Conservation (phyloP, 2,797 vertebrate species). For the Euphonia xanthogaster region DNA sequence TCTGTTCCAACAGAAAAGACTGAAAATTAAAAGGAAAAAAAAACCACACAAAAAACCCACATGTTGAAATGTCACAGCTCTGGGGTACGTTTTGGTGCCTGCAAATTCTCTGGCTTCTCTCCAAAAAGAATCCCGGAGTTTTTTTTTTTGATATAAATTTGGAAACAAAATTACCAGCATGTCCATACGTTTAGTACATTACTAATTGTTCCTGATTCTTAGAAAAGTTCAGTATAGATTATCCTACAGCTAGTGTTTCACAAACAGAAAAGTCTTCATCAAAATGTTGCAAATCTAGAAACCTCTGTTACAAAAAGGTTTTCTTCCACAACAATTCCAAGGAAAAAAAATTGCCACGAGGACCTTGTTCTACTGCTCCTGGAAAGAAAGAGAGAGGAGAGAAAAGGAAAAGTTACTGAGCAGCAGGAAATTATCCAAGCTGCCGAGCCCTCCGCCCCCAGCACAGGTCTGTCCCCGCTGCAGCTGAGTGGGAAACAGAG, state of each 20-base stretch:
- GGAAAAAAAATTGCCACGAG: constrained; percentile 64
- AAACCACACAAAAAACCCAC: constrained; percentile 74
- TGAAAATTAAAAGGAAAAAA: constrained; percentile 39
- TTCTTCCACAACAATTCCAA: constrained; percentile 85
- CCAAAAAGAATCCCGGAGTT: constrained; percentile 71
- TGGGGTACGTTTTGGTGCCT: constrained; percentile 81
- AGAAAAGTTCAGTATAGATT: constrained; percentile 94
- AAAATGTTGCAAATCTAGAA: constrained; percentile 96
- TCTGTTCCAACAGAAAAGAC: constrained; percentile 88
- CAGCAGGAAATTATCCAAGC: not conserved
- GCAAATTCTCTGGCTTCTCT: constrained; percentile 59
- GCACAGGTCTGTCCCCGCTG: not conserved
- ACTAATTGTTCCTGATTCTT: constrained; percentile 94
- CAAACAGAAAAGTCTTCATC: constrained; percentile 91
- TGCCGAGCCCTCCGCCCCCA: not conserved
- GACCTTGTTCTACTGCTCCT: constrained; percentile 93
- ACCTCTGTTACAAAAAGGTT: constrained; percentile 90
- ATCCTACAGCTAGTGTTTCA: constrained; percentile 99
- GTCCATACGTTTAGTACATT: constrained; percentile 91
- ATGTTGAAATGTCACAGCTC: constrained; percentile 91
- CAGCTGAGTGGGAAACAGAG: not conserved
- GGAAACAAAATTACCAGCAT: constrained; percentile 84
- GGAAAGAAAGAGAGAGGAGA: not conserved
- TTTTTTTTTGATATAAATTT: constrained; percentile 73
- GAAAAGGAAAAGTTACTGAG: not conserved